Conservation (phyloP, 2,888 invertebrate species). For the Cephus runcator region DNA sequence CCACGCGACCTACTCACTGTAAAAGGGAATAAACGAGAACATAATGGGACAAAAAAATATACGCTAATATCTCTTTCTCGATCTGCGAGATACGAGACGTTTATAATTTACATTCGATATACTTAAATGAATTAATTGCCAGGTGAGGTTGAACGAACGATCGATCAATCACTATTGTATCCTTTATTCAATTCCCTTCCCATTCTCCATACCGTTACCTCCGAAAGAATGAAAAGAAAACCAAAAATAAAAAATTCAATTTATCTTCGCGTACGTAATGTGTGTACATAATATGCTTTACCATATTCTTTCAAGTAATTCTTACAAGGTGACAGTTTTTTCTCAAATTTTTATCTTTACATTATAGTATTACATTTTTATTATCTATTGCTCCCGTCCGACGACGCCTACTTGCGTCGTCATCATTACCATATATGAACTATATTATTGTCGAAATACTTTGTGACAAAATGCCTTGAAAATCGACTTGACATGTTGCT, state of each 20-base stretch:
- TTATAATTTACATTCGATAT: constrained; percentile 7
- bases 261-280: constrained; percentile 39
- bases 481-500: not conserved
- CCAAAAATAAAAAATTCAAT: constrained; percentile 40
- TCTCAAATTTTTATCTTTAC: no score
- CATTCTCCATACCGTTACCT: not conserved
- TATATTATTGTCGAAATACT: not conserved
- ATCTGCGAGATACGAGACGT: not conserved
- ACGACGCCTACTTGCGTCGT: not conserved
- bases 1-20: not conserved
- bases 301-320: not conserved
- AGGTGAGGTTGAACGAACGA: constrained; percentile 31
- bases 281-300: not conserved
- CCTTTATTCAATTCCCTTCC: not conserved
- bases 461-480: not conserved
- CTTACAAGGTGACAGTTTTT: not conserved
- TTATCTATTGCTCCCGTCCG: not conserved
- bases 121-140: constrained; percentile 20
- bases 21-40: not conserved
- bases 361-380: not conserved
- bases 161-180: constrained; percentile 20
- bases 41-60: not conserved
- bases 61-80: not conserved
- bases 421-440: not conserved
- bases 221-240: constrained; percentile 25